Base-by-base conservation (phyloP, 2,797 vertebrate species). In the Danio choprae region DNA sequence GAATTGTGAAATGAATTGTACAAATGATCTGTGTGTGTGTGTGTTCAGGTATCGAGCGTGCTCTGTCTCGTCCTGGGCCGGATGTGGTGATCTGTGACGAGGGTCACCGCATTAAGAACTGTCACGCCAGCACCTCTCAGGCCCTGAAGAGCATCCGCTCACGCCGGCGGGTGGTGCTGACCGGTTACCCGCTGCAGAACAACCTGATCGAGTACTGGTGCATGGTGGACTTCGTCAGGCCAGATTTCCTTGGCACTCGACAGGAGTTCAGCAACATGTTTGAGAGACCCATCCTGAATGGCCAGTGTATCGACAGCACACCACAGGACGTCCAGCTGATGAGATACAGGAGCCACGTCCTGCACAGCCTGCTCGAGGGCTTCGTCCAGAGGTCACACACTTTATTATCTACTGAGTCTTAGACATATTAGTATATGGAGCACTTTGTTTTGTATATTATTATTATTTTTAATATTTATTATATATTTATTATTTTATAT, bases 221-320 rank as follows among this genome's bases (percentile, higher is more conserved):
- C 90, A 99, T 99, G 97, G 97, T 99, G 38, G 97, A 99, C 89
- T 99, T 99, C n/a, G 97, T 99, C 62, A 94, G 97, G 22, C 97
- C 97, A 0, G 95, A 99, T 88, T 99, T 99, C 79, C 92, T 99
- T 4, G 97, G 97, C 87, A 95, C 97, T 0, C 91, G 98, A 74
- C 97, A 99, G 90, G 98, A 99, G 82, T 99, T 99, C 90, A 98
- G 97, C 84, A 99, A 99, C 93, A 98, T 99, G 98, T 99, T 99
- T 79, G 97, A 99, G 85, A 94, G 98, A 77, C 97, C 98, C 71
- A 98, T 99, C 88, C 92, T 99, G 72, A 99, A 99, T 0, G 98
- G 98, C 38, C 98, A 99, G 92, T 99, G 98, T 80, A 94, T 97
- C 13, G 98, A 99, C 93, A 98, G 97, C 90, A 99, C 97, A 0